Base-by-base conservation (phyloP, 2,113 vertebrate genomes). In the Lophochroa leadbeateri region DNA sequence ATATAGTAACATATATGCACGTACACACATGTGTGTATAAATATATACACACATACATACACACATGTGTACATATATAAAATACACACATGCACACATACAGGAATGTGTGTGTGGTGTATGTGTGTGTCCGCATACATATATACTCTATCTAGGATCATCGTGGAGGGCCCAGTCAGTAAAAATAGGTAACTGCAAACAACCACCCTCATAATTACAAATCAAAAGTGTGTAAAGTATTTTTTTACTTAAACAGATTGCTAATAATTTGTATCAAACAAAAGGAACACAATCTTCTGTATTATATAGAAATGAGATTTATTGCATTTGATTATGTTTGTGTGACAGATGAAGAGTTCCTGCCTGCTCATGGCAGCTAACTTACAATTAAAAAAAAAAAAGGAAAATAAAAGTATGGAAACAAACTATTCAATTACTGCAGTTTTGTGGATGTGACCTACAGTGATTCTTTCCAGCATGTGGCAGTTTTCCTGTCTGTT, bases 271-370 rank as follows among this genome's bases (percentile, higher is more conserved):
- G 43, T 33, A 37, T 70, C 68, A 50, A 96, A 97, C 71, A 95
- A 96, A 97, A 94, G 49, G 80, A 94, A 81, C 94, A 93, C 72
- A 95, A 89, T 93, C 89, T 96, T 90, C 84, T 90, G 65, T 41
- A 85, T 96, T 94, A 96, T 83, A 67, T 41, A 97, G 84, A 97
- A 95, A 96, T 96, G 65, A 96, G 86, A 65, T 97, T 97, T 97
- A 97, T 97, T 97, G 97, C 96, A 88, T 97, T 96, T 93, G 96
- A 94, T 97, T 94, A 94, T 97, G 91, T 86, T 96, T 88, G 39
- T 53, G 58, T 92, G 95, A 94, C 82, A 83, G 82, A 90, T 91
- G 89, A 97, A 75, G 92, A 91, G 41, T 80, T 79, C 71, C 87
- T 97, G 86, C 76, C 94, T 87, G 78, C 82, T 91, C 65, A 75